Percentiles rank a stretch among this genome's conserved stretches.
phyloP scores from a whole-genome alignment of 2,113 vertebrate species.

The Xerus inauris region DNA sequence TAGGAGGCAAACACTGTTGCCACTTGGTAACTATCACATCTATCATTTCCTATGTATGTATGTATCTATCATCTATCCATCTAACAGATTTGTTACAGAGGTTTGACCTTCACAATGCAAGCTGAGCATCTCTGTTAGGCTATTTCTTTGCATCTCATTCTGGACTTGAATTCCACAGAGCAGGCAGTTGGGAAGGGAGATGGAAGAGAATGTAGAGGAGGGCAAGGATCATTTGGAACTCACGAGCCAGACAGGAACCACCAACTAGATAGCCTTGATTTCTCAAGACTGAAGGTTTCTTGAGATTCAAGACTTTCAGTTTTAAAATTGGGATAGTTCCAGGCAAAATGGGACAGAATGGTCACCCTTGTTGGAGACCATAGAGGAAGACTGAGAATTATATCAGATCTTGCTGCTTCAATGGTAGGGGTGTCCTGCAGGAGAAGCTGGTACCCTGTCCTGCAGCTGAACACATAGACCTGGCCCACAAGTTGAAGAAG shows the following conservation, averaged over 20 bases:
- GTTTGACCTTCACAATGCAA: background rate
- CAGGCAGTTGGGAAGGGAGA: background rate
- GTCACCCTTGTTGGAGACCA: background rate
- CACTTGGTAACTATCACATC: background rate
- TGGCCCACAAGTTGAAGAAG: background rate
- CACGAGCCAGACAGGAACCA: background rate
- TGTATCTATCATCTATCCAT: background rate
- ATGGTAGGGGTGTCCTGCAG: background rate
- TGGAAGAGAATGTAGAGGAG: fast-evolving
- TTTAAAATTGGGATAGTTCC: background rate
- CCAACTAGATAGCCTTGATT: background rate
- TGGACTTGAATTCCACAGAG: background rate
- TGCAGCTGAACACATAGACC: background rate
- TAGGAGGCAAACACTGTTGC: background rate
- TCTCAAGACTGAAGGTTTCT: background rate
- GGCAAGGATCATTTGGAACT: too few relatives aligned
- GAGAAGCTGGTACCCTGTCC: background rate
- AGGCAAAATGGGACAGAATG: background rate
- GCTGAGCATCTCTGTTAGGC: background rate
- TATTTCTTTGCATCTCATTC: background rate
- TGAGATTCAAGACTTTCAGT: background rate
- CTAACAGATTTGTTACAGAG: background rate
- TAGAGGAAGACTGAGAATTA: too few relatives aligned
- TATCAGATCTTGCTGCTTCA: background rate
- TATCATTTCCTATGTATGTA: too few relatives aligned